A percentile compares a stretch with the other conserved stretches of the same genome.
Conservation (phyloP, 1,140 invertebrate species). For the Acromyrmex heyeri region DNA sequence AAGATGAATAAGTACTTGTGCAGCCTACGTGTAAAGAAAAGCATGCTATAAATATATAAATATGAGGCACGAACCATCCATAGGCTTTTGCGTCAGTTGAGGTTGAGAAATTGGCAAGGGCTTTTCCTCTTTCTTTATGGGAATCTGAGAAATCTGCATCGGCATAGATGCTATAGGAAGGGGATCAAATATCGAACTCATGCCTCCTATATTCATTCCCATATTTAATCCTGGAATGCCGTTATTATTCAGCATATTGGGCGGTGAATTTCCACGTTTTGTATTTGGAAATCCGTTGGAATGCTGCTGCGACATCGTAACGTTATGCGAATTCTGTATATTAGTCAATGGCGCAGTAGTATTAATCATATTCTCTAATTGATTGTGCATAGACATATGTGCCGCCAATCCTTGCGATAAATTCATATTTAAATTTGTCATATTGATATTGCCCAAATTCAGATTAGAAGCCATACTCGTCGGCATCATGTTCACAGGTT, state of each 20-base stretch:
- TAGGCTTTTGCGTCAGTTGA: conserved; percentile 81
- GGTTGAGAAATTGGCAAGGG: conserved; percentile 80
- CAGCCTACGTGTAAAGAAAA: background rate
- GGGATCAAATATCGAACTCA: conserved; percentile 90
- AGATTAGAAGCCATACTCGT: conserved; percentile 80
- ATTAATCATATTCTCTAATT: conserved; percentile 83
- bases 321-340: conserved; percentile 81
- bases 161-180: conserved; percentile 85
- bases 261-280: conserved; percentile 86
- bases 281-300: conserved; percentile 84
- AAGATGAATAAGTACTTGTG: background rate
- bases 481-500: conserved; percentile 82
- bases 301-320: conserved; percentile 82
- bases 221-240: conserved; percentile 84
- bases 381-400: conserved; percentile 82
- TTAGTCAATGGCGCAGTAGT: conserved; percentile 73
- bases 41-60: conserved; percentile 44
- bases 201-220: conserved; percentile 84
- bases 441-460: conserved; percentile 80
- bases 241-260: conserved; percentile 87
- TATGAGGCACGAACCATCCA: conserved; percentile 82
- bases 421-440: conserved; percentile 81
- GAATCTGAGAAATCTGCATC: conserved; percentile 84
- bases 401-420: conserved; percentile 79
- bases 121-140: conserved; percentile 88